A percentile compares a stretch with the other conserved stretches of the same genome.
Conservation (phyloP, 2,888 invertebrate genomes). For the Mimachlamys varia region DNA sequence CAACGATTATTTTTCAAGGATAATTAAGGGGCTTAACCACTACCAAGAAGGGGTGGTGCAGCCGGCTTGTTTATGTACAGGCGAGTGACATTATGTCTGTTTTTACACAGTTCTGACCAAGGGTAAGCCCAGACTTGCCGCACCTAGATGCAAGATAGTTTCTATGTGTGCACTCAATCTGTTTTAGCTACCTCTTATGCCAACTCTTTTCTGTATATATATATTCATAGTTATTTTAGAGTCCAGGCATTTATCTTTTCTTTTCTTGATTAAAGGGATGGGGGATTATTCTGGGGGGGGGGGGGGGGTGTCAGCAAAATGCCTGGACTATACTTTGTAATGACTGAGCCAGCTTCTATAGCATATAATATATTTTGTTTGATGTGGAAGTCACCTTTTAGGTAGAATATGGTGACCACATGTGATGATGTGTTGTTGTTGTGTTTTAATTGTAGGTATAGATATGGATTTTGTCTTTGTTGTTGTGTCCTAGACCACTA, state of each 20-base stretch:
- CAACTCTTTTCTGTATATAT: background rate
- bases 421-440: background rate
- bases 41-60: background rate
- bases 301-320: background rate
- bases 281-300: too few species aligned
- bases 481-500: constrained; percentile 4
- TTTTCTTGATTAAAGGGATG: too few species aligned
- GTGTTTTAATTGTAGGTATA: background rate
- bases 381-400: background rate
- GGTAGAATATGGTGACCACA: background rate
- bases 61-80: background rate
- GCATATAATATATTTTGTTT: background rate
- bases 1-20: background rate
- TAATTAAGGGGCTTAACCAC: background rate
- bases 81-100: background rate
- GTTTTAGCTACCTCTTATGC: background rate
- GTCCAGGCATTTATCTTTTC: background rate
- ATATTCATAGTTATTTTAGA: background rate
- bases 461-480: background rate
- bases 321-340: background rate
- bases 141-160: constrained; percentile 28
- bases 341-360: background rate
- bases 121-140: background rate
- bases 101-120: constrained; percentile 31
- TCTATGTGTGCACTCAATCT: background rate